Evolutionary conservation across 2,113 vertebrate genomes (phyloP).

Genomic region (Arenaria interpres): DNA sequence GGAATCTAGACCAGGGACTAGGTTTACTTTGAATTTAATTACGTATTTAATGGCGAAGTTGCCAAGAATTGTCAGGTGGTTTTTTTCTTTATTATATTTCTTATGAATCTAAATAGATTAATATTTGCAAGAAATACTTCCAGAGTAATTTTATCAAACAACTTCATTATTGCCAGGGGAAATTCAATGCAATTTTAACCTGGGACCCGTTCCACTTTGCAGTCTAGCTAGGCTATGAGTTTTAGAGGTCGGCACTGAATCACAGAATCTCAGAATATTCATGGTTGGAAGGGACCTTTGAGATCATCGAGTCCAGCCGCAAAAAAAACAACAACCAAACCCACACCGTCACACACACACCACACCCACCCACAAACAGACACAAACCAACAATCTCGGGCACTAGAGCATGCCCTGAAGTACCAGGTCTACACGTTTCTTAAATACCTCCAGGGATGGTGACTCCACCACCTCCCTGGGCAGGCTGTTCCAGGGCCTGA

Average conservation of each 20-base stretch:
- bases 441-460: too few species aligned
- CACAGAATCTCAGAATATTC: too few species aligned
- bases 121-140: background rate
- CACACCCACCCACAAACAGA: too few species aligned
- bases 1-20: background rate
- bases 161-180: background rate
- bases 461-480: too few species aligned
- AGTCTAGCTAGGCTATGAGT: background rate
- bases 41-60: background rate
- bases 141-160: constrained; percentile 16
- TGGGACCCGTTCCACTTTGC: background rate
- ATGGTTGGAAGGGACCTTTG: too few species aligned
- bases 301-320: too few species aligned
- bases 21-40: background rate
- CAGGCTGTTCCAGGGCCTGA: too few species aligned
- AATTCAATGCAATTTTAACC: background rate
- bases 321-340: too few species aligned
- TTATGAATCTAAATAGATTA: background rate
- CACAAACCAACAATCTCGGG: too few species aligned
- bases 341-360: too few species aligned
- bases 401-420: too few species aligned
- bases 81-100: background rate
- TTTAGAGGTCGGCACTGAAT: background rate
- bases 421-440: too few species aligned
- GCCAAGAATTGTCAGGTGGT: background rate